These are phyloP conservation scores for Empis stercorea DNA, from an alignment of 2,888 invertebrate genomes.

Conservation along the genomic window DNA sequence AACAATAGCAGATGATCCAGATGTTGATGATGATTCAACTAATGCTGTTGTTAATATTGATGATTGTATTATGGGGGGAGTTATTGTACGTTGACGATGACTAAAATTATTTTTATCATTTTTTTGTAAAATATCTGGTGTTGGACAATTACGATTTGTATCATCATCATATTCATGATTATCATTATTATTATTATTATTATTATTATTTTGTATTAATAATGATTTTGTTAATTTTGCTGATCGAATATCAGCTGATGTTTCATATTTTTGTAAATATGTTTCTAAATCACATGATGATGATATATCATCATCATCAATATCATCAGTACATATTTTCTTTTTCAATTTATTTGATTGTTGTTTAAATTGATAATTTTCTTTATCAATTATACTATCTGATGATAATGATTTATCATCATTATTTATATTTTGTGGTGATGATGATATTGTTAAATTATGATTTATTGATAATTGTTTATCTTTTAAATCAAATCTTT, in stretches of 20 bases:
- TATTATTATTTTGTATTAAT: not conserved
- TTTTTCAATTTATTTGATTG: not conserved
- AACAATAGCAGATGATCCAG: constrained; percentile 9
- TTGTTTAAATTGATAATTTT: constrained; percentile 5
- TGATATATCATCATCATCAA: constrained; percentile 7
- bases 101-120: constrained; percentile 15
- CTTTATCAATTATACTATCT: not conserved
- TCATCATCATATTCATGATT: constrained; percentile 9
- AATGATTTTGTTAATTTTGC: too few species aligned
- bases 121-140: constrained; percentile 29
- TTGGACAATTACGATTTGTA: constrained; percentile 17
- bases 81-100: constrained; percentile 1
- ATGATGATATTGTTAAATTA: not conserved
- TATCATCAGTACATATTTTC: not conserved
- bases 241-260: constrained; percentile 5
- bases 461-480: not conserved
- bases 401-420: constrained; percentile 12
- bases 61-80: not conserved
- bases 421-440: not conserved
- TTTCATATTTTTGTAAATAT: constrained; percentile 14
- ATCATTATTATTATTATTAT: constrained; percentile 7
- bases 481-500: not conserved
- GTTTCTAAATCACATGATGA: constrained; percentile 16
- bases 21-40: not conserved
- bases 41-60: not conserved